Percentiles rank a stretch among this genome's conserved stretches.
These are phyloP conservation scores for Stegodyphus mimosarum DNA, from an alignment of 1,140 invertebrate genomes.

Conservation along the genomic window DNA sequence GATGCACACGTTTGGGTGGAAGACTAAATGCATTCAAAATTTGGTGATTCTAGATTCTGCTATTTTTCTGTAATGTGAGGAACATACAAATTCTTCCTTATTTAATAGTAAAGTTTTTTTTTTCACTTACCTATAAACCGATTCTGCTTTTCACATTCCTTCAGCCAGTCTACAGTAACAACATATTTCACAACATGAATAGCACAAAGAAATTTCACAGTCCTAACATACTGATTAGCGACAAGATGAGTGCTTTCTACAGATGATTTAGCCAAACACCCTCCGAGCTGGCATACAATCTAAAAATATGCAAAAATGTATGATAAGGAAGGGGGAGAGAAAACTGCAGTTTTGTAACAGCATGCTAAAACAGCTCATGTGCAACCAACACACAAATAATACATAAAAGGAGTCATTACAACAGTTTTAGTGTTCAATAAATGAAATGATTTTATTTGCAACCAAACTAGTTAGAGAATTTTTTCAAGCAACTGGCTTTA, in stretches of 20 bases:
- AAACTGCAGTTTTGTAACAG: background rate
- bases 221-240: constrained; percentile 79
- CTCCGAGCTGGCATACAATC: constrained; percentile 78
- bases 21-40: no score
- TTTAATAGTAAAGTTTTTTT: no score
- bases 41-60: no score
- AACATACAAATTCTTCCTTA: no score
- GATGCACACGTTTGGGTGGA: no score
- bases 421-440: no score
- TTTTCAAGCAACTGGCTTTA: no score
- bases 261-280: constrained; percentile 74
- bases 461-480: no score
- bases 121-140: constrained; percentile 76
- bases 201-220: constrained; percentile 86
- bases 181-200: constrained; percentile 82
- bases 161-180: constrained; percentile 84
- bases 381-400: background rate
- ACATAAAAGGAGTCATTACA: no score
- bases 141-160: constrained; percentile 79
- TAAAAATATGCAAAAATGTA: background rate
- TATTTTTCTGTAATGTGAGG: no score
- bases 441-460: no score
- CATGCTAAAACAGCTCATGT: background rate
- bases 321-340: no score
- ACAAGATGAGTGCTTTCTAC: constrained; percentile 89